Evolutionary conservation across 2,113 vertebrate species (phyloP).

Genomic region (Clinocottus analis): DNA sequence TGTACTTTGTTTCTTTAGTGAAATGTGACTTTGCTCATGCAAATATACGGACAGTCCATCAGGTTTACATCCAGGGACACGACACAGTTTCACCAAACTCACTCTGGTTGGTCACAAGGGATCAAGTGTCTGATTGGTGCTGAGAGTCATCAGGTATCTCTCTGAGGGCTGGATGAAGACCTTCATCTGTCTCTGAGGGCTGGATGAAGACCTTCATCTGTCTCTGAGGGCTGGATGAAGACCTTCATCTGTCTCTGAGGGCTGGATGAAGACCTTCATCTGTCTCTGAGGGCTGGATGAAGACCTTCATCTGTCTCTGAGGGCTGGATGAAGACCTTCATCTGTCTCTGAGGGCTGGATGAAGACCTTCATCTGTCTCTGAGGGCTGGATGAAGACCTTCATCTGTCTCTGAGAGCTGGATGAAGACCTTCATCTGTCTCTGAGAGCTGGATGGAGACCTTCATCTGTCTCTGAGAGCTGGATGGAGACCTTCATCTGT

Average conservation of each 20-base stretch:
- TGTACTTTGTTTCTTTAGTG: slow-evolving; percentile 23
- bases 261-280: background rate
- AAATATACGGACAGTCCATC: slow-evolving; percentile 51
- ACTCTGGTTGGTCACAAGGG: slow-evolving; percentile 8
- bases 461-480: no score
- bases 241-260: background rate
- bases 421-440: no score
- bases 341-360: no score
- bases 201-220: no score
- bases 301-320: no score
- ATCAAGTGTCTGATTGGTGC: slow-evolving; percentile 17
- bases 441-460: no score
- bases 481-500: no score
- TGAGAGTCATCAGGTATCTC: slow-evolving; percentile 33
- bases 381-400: no score
- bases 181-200: no score
- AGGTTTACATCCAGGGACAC: slow-evolving; percentile 49
- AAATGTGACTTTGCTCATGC: slow-evolving; percentile 56
- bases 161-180: background rate
- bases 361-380: no score
- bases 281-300: no score
- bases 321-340: background rate
- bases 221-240: background rate
- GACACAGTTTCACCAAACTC: slow-evolving; percentile 26
- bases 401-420: no score